Percentiles rank a stretch among this genome's conserved stretches.
Conservation (phyloP, 2,888 invertebrate species). For the Agrochola circellaris region DNA sequence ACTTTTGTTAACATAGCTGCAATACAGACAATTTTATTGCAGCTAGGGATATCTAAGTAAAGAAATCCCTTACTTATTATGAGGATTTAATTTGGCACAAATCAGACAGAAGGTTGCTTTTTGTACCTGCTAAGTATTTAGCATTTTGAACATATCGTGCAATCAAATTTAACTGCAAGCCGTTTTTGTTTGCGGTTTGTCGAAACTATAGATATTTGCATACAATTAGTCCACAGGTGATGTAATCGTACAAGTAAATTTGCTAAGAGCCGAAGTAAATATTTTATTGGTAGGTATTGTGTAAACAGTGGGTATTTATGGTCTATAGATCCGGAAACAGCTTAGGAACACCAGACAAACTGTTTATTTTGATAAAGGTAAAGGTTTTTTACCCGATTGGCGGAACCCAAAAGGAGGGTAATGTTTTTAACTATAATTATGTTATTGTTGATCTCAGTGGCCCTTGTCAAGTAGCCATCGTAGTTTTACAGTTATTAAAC, state of each 20-base stretch:
- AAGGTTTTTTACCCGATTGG: background rate
- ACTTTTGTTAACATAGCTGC: background rate
- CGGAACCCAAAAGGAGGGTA: background rate
- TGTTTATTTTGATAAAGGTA: background rate
- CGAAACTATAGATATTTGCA: conserved; percentile 7
- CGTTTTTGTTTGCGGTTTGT: conserved; percentile 6
- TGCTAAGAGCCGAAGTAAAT: too few relatives aligned
- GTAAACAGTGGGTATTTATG: background rate
- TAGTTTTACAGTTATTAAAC: conserved; percentile 1
- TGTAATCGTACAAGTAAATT: background rate
- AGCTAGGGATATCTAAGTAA: background rate
- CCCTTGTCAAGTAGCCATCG: conserved; percentile 4
- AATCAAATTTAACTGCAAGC: background rate
- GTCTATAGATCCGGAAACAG: background rate
- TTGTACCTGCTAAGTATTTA: too few relatives aligned
- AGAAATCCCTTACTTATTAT: background rate
- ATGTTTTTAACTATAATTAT: background rate
- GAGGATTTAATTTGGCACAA: background rate
- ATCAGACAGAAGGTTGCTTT: background rate
- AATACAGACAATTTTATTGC: background rate
- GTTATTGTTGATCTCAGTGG: background rate
- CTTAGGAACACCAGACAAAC: background rate
- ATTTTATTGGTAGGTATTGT: too few relatives aligned
- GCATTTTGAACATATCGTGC: background rate
- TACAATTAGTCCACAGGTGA: background rate